Evolutionary conservation across 2,113 vertebrate genomes (phyloP).

Genomic region (Dasypus novemcinctus): DNA sequence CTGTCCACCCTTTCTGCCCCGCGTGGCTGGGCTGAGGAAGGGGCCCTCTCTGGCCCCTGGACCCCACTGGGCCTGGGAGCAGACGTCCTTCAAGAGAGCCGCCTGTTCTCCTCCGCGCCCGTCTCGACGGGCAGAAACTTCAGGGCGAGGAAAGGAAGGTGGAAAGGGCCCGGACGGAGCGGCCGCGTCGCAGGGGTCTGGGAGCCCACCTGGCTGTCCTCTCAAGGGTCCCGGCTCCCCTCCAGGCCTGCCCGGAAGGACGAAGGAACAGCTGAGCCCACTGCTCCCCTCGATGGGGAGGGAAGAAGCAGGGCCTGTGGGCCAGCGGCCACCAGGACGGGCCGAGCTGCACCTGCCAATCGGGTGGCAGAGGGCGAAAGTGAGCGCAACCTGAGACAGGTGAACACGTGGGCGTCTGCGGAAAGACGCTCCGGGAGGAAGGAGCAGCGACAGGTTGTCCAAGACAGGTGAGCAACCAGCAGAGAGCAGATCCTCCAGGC

Average conservation of each 20-base stretch:
- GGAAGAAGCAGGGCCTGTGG: no score
- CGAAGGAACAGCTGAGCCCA: not conserved
- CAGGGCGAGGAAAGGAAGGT: no score
- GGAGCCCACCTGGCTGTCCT: fast-evolving
- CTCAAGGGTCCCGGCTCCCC: not conserved
- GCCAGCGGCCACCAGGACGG: not conserved
- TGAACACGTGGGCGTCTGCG: not conserved
- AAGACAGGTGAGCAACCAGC: not conserved
- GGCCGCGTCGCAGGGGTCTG: not conserved
- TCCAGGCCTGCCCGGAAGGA: no score
- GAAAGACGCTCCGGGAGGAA: fast-evolving
- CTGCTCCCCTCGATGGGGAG: not conserved
- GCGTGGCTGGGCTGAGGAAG: not conserved
- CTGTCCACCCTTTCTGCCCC: no score
- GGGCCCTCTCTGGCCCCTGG: no score
- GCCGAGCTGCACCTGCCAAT: no score
- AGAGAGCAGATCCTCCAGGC: no score
- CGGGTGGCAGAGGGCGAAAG: not conserved
- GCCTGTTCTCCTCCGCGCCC: not conserved
- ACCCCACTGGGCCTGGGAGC: no score
- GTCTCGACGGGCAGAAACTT: no score
- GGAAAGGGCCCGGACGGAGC: fast-evolving
- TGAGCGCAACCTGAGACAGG: no score
- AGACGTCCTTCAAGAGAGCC: no score
- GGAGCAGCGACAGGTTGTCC: not conserved